Conservation (phyloP, 2,888 invertebrate species). For the Teleogryllus oceanicus region DNA sequence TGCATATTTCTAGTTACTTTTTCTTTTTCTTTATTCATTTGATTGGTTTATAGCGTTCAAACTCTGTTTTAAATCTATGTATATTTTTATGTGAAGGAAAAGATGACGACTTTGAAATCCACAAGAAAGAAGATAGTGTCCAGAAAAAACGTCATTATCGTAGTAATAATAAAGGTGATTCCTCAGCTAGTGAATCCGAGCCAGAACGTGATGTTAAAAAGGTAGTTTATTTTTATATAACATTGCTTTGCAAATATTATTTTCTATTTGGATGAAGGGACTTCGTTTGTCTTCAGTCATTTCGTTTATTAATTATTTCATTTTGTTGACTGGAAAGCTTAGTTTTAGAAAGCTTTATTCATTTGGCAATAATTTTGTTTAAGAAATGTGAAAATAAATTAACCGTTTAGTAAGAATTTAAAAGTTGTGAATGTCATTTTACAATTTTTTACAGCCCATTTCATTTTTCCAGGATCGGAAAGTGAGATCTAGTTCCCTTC, state of each 20-base stretch:
- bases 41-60: too few species aligned
- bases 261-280: background rate
- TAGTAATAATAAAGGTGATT: constrained; percentile 70
- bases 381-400: too few species aligned
- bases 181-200: constrained; percentile 60
- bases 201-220: constrained; percentile 41
- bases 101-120: constrained; percentile 64
- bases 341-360: too few species aligned
- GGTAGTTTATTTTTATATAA: background rate
- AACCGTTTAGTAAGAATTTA: too few species aligned
- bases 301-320: constrained; percentile 8
- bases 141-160: constrained; percentile 87
- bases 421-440: too few species aligned
- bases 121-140: constrained; percentile 73
- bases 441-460: background rate
- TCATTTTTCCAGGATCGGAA: constrained; percentile 27
- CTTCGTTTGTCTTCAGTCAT: too few species aligned
- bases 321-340: constrained; percentile 9
- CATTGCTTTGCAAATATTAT: background rate
- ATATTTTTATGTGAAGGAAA: constrained; percentile 33
- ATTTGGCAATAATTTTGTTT: too few species aligned
- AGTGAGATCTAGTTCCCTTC: constrained; percentile 30
- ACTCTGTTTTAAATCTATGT: too few species aligned
- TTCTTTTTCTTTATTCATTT: too few species aligned
- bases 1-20: too few species aligned